Evolutionary conservation across 2,113 vertebrate species (phyloP).

Genomic region (Prietella phreatophila): DNA sequence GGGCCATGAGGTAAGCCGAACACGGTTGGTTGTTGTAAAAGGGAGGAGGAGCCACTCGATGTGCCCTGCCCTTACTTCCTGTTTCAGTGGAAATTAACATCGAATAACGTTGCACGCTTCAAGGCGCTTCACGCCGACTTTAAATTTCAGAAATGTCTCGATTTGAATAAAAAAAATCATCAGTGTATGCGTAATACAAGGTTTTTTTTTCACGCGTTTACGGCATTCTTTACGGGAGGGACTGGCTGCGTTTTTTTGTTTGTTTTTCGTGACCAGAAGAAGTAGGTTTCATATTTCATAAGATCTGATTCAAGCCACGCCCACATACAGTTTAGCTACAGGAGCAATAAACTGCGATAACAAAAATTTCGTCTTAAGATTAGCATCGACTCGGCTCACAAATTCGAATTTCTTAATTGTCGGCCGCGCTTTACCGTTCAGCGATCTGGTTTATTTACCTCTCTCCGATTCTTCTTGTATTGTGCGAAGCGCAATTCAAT

Average conservation of each 20-base stretch:
- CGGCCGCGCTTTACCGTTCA: background rate
- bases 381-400: background rate
- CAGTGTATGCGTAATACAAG: background rate
- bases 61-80: no score
- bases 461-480: conserved; percentile 44
- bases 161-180: background rate
- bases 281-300: background rate
- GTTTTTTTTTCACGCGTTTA: no score
- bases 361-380: conserved; percentile 1
- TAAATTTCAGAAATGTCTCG: background rate
- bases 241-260: no score
- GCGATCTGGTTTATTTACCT: background rate
- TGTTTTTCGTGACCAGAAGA: background rate
- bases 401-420: conserved; percentile 7
- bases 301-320: background rate
- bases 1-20: no score
- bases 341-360: background rate
- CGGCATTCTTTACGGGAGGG: no score
- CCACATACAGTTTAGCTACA: background rate
- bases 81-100: no score
- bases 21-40: no score
- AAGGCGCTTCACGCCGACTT: no score
- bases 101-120: no score
- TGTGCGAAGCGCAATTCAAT: conserved; percentile 67
- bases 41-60: no score